Base-by-base conservation (phyloP, 2,888 invertebrate genomes). In the Scaptomyza caliginosa region DNA sequence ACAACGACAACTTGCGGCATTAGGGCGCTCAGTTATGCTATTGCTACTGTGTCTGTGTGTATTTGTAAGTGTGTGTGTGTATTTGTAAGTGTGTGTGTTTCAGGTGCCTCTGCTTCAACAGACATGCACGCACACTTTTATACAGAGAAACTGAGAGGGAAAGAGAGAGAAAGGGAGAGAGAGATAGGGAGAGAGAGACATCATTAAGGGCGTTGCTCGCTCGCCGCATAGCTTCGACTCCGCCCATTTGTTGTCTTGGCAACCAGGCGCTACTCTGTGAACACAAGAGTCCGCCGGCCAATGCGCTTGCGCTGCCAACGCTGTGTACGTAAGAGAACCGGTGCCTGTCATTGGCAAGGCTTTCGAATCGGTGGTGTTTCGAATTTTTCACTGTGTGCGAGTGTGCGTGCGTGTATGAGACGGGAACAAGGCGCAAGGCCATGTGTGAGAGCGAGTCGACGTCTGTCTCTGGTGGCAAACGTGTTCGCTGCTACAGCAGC, bases 251-350 rank as follows among this genome's bases (percentile, higher is more conserved):
- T 79, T 86, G 81, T 84, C 86, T 76, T 79, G 88, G 87, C 82
- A 86, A 84, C 88, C 77, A 60, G 56, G 59, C 75, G 40, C 55
- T 66, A 74, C 87, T 87, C 79, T 85, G 88, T 82, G 87, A 79
- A 79, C 69, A 71, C 64, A 87, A 83, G 83, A 84, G 83, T 43
- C 45, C 50, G 48, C n/a, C 49, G 65, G 63, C 88, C 89, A 89
- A 89, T 89, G 82, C 89, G 89, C 88, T 58, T 84, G 85, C 88
- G 88, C 79, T 86, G 71, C 59, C 49, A 28, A 36, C 46, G 56
- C 65, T 88, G 88, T 89, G 88, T 88, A 84, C 89, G 86, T 79
- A 89, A 89, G 89, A 88, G 88, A 88, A 76, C 67, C 57, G 63
- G 16, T 56, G 68, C 49, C 50, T 77, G 69, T 64, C 72, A 88